Evolutionary conservation across 2,113 vertebrate genomes (phyloP), one percentile per base, ranked within the genome.

Genomic region (Phylloscopus trochilus): DNA sequence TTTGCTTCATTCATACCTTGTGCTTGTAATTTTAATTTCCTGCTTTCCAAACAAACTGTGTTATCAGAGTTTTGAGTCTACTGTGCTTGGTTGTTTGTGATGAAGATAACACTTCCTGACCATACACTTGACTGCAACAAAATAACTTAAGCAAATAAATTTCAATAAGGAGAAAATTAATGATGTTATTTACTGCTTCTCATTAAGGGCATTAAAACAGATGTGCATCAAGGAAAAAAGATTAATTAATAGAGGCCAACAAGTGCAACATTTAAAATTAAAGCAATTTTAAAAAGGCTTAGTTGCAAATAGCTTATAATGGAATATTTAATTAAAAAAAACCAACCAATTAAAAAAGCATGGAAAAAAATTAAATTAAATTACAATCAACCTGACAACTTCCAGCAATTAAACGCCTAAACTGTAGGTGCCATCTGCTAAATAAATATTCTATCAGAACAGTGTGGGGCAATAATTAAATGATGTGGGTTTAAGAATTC

Each of bases 191-290:
- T 94, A 69, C 82, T 85, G 20, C 31, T 87, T 69, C 67, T 92
- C 70, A 67, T 95, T 94, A 95, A 90, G 56, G 43, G 30, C 30
- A 93, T 91, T 94, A 90, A 92, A 90, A 17, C 51, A 94, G 72
- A 59, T 88, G 59, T 77, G 63, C 63, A 88, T 80, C 51, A 87
- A 91, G 55, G 43, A 73, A 70, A 66, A 69, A 41, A 43, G 8
- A 92, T 72, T 77, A 86, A 94, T 93, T 90, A 92, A 92, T 73
- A 68, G 55, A 85, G 82, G 52, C 39, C 67, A 83, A 9, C 62
- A 95, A 86, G 52, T 77, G 43, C 72, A 77, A 47, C 0, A 2
- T 70, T 91, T 86, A 77, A 81, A 94, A 87, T 66, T 26, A 79
- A 91, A 75, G 60, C 56, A 75, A 52, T 82, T 94, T 88, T 21